Conservation (phyloP, 1,140 invertebrate genomes). For the Semibalanus balanoides region DNA sequence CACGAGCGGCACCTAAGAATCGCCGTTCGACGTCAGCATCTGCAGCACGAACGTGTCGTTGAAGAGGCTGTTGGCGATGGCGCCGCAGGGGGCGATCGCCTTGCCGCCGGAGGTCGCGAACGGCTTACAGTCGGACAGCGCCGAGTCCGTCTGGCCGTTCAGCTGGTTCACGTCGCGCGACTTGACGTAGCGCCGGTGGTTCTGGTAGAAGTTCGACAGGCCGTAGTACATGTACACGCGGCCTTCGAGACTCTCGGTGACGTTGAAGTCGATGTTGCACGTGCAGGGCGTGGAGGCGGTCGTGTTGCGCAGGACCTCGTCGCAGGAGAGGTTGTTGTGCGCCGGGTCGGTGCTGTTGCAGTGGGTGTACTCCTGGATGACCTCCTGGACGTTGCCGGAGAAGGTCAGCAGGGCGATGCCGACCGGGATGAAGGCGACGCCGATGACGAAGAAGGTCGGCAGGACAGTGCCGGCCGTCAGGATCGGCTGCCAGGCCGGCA, state of each 20-base stretch:
- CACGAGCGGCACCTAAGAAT: slow-evolving; percentile 41
- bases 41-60: slow-evolving; percentile 49
- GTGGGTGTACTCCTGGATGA: slow-evolving; percentile 64
- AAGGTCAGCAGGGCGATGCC: slow-evolving; percentile 83
- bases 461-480: slow-evolving; percentile 93
- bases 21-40: background rate
- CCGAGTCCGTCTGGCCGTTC: slow-evolving; percentile 49
- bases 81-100: slow-evolving; percentile 89
- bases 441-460: slow-evolving; percentile 93
- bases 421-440: slow-evolving; percentile 90
- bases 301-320: slow-evolving; percentile 46
- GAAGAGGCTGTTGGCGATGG: slow-evolving; percentile 95
- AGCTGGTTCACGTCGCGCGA: slow-evolving; percentile 92
- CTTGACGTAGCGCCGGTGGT: slow-evolving; percentile 95
- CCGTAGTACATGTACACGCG: slow-evolving; percentile 97
- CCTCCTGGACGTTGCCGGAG: slow-evolving; percentile 70
- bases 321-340: slow-evolving; percentile 31
- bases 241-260: slow-evolving; percentile 52
- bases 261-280: slow-evolving; percentile 51
- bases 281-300: slow-evolving; percentile 35
- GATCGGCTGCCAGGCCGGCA: slow-evolving; percentile 98
- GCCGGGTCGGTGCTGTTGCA: slow-evolving; percentile 37
- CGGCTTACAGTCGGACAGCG: slow-evolving; percentile 61
- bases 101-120: slow-evolving; percentile 38
- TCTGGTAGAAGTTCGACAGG: slow-evolving; percentile 95